phyloP scores from a whole-genome alignment of 2,113 vertebrate species.

The Paratilapia polleni region DNA sequence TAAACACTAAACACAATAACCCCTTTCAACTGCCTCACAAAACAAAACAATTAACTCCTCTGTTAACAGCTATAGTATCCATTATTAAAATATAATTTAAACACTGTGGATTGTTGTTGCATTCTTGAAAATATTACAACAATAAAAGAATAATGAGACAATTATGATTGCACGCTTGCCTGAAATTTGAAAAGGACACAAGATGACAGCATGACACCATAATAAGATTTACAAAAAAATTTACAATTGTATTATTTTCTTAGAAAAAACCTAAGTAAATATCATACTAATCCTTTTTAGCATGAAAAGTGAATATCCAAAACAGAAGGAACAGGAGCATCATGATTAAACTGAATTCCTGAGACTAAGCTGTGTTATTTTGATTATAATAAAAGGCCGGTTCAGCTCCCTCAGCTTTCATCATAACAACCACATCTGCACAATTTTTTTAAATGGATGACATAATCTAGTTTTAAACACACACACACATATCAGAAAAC shows the following conservation, averaged over 20 bases:
- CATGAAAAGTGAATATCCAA: no score
- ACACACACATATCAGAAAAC: not conserved
- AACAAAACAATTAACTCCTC: not conserved
- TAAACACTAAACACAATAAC: not conserved
- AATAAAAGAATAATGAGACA: not conserved
- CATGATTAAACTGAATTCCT: not conserved
- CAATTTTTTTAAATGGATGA: not conserved
- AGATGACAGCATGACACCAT: no score
- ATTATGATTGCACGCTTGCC: not conserved
- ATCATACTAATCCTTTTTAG: no score
- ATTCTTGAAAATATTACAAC: conserved; percentile 1
- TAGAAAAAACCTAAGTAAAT: no score
- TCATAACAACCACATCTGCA: not conserved
- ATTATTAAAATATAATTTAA: not conserved
- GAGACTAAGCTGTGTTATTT: not conserved
- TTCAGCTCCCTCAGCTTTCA: not conserved
- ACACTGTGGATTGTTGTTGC: not conserved
- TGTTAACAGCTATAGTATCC: not conserved
- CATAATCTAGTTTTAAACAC: not conserved
- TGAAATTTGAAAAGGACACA: not conserved
- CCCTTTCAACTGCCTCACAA: not conserved
- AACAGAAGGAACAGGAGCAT: no score
- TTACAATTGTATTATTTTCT: not conserved
- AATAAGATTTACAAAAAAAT: not conserved
- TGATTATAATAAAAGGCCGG: not conserved